phyloP scores from a whole-genome alignment of 35 echinoderm and acorn worm species.

The Ophioderma brevispina region DNA sequence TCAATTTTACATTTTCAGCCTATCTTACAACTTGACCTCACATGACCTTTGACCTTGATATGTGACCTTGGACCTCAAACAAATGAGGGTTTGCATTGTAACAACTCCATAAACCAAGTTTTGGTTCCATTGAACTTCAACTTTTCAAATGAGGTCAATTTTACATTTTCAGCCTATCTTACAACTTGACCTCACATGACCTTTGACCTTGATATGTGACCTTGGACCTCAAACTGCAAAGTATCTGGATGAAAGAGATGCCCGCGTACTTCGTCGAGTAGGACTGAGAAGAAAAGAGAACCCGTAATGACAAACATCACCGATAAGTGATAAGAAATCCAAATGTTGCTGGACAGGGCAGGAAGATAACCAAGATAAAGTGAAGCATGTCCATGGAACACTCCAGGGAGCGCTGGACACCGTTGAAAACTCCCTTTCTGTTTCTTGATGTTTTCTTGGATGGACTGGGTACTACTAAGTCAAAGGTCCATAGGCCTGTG shows the following conservation, averaged over 20 bases:
- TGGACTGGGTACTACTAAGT: slow-evolving; percentile 72
- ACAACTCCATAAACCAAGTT: too few species aligned
- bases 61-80: too few species aligned
- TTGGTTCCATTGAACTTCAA: too few species aligned
- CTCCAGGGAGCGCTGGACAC: slow-evolving; percentile 85
- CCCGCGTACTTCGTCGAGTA: slow-evolving; percentile 70
- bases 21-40: too few species aligned
- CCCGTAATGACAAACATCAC: slow-evolving; percentile 61
- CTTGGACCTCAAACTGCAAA: too few species aligned
- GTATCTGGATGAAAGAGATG: slow-evolving; percentile 76
- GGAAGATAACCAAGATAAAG: slow-evolving; percentile 85
- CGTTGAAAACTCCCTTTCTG: slow-evolving; percentile 79
- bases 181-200: too few species aligned
- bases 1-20: too few species aligned
- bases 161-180: too few species aligned
- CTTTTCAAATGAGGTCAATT: too few species aligned
- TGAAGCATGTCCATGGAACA: slow-evolving; percentile 93
- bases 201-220: too few species aligned
- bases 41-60: too few species aligned
- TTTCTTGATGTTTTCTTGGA: slow-evolving; percentile 61
- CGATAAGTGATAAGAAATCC: slow-evolving; percentile 81
- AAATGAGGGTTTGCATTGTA: too few species aligned
- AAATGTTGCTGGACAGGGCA: slow-evolving; percentile 79
- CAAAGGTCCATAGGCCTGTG: slow-evolving; percentile 89
- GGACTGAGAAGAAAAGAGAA: slow-evolving; percentile 38